Evolutionary conservation across 2,797 vertebrate species (phyloP).

Genomic region (Enteromius thamalakanensis): DNA sequence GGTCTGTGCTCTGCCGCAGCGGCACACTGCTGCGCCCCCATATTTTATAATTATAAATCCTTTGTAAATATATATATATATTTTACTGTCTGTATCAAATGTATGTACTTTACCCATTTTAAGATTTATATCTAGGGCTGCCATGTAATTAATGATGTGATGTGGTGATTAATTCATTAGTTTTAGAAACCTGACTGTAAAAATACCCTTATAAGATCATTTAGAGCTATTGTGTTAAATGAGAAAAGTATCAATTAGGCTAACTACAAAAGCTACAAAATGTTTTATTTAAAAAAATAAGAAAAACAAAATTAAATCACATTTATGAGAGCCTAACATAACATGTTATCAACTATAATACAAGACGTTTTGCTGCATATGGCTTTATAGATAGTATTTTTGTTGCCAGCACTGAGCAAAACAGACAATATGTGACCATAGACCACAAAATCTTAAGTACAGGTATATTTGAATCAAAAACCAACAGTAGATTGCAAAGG

Average conservation of each 20-base stretch:
- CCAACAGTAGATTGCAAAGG: no score
- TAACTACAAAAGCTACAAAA: no score
- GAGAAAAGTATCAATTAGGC: background rate
- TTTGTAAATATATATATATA: background rate
- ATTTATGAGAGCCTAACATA: background rate
- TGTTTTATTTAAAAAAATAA: background rate
- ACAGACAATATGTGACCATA: background rate
- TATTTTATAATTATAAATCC: background rate
- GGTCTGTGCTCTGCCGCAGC: background rate
- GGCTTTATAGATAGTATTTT: background rate
- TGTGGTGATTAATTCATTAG: background rate
- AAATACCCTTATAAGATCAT: background rate
- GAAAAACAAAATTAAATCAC: background rate
- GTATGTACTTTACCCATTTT: background rate
- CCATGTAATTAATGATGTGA: background rate
- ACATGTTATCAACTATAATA: background rate
- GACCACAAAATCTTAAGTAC: background rate
- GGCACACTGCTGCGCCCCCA: background rate
- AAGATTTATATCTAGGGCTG: background rate
- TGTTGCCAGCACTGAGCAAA: background rate
- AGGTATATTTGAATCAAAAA: background rate
- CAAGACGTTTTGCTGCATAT: background rate
- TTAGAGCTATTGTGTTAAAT: background rate
- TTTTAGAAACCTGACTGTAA: background rate
- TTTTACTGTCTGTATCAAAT: background rate